A percentile compares a stretch with the other conserved stretches of the same genome.
Evolutionary conservation across 2,888 invertebrate species (phyloP).

Genomic region (Prenolepis imparis): DNA sequence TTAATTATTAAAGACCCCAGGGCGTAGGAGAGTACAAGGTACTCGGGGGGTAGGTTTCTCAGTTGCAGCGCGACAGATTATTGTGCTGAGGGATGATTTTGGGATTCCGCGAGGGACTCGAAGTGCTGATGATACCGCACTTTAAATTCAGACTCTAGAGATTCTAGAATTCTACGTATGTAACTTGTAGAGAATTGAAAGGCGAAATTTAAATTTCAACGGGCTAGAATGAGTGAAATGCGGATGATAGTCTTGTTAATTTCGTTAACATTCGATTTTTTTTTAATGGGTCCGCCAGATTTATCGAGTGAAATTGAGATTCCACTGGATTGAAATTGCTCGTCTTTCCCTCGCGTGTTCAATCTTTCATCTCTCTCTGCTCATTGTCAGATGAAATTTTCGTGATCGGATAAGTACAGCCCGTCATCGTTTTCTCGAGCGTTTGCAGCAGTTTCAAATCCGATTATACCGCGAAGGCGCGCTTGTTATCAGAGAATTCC

Average conservation of each 20-base stretch:
- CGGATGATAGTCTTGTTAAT: too few relatives aligned
- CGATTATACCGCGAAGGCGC: slow-evolving; percentile 74
- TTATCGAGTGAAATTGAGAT: not conserved
- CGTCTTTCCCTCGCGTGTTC: not conserved
- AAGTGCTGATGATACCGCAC: not conserved
- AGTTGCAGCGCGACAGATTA: slow-evolving; percentile 4
- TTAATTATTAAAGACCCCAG: slow-evolving; percentile 44
- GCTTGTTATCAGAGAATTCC: slow-evolving; percentile 73
- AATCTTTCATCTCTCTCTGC: not conserved
- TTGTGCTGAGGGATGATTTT: not conserved
- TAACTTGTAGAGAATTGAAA: not conserved
- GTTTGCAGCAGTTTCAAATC: slow-evolving; percentile 76
- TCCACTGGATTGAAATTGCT: not conserved
- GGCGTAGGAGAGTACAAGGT: slow-evolving; percentile 3
- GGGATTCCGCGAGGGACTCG: not conserved
- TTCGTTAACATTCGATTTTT: not conserved
- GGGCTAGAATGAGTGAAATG: too few relatives aligned
- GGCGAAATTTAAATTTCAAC: too few relatives aligned
- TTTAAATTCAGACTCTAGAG: not conserved
- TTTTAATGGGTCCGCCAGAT: not conserved
- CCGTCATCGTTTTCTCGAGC: slow-evolving; percentile 71
- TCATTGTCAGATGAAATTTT: slow-evolving; percentile 21
- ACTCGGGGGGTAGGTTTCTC: not conserved
- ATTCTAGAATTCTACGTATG: not conserved
- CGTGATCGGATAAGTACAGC: not conserved